Base-by-base conservation (phyloP, 2,113 vertebrate species). In the Paedocypris sp. region DNA sequence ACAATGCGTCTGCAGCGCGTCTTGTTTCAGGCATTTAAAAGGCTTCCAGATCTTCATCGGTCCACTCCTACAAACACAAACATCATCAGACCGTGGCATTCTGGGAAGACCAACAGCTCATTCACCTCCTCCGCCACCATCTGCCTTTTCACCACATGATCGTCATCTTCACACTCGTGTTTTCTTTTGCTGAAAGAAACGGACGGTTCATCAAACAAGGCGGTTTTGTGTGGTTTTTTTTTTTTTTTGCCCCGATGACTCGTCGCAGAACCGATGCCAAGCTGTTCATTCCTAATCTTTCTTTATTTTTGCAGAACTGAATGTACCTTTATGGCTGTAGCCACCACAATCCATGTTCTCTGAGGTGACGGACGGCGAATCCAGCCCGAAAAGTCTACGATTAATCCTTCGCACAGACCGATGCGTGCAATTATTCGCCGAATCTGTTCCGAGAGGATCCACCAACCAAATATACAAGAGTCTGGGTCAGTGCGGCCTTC, bases 111-210 rank as follows among this genome's bases (percentile, higher is more conserved):
- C 3, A n/a, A 29, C 20, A 35, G 10, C 10, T 26, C 6, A 46
- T 22, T 20, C 58, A 84, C 83, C 77, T 83, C 92, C 49, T 95
- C 91, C 41, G 64, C 49, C 19, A 86, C 58, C 70, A 85, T 92
- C 1, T 81, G 48, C 71, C 88, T 91, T 77, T 97, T 98, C 8
- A 84, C 53, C 1, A 91, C 69, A 4, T 87, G 88, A 4, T 83
- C 91, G 23, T 92, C 90, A 18, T 94, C 91, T 78, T 98, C 92
- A 63, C 88, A 91, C 35, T 91, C 91, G 71, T 91, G 86, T 68
- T 91, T 97, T 72, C 91, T 90, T 85, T 89, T 94, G 69, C 94
- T 97, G 77, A 45, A 13, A 70, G 20, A 57, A 62, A 69, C 23
- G 41, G 35, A 54, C 6, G n/a, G 26, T n/a, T n/a, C n/a, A n/a